A percentile compares a stretch with the other conserved stretches of the same genome.
Conservation (phyloP, 2,888 invertebrate species). For the Dynastes maya region DNA sequence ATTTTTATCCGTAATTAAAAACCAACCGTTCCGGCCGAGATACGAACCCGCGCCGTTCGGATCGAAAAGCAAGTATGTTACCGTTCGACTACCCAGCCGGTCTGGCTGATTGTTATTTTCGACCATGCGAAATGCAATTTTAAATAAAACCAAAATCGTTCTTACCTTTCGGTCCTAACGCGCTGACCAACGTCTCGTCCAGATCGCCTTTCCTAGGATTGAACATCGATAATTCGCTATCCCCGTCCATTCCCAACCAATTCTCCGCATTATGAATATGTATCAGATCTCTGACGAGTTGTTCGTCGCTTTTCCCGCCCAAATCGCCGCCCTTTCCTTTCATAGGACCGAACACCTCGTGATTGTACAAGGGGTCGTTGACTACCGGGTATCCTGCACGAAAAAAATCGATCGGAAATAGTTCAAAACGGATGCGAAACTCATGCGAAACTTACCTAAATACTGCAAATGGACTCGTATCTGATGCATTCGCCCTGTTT, state of each 20-base stretch:
- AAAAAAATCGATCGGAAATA: slow-evolving; percentile 47
- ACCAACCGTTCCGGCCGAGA: too few relatives aligned
- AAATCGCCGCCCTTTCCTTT: slow-evolving; percentile 92
- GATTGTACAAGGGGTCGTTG: slow-evolving; percentile 98
- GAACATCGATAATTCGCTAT: slow-evolving; percentile 87
- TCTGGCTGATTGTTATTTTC: too few relatives aligned
- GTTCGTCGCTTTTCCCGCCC: slow-evolving; percentile 91
- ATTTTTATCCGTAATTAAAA: too few relatives aligned
- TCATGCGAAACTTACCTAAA: slow-evolving; percentile 78
- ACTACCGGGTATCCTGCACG: slow-evolving; percentile 92
- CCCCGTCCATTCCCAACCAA: slow-evolving; percentile 93
- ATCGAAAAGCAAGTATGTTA: too few relatives aligned
- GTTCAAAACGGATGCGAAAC: too few relatives aligned
- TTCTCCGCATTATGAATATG: slow-evolving; percentile 95
- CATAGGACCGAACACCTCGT: slow-evolving; percentile 93
- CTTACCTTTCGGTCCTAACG: slow-evolving; percentile 68
- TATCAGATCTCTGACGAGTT: slow-evolving; percentile 90
- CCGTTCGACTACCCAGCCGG: too few relatives aligned
- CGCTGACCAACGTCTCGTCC: slow-evolving; percentile 73
- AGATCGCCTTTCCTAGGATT: slow-evolving; percentile 78
- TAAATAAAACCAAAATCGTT: too few relatives aligned
- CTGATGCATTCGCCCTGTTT: slow-evolving; percentile 99
- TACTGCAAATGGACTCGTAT: slow-evolving; percentile 98
- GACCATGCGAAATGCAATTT: too few relatives aligned
- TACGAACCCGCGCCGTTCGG: too few relatives aligned